Evolutionary conservation across 2,113 vertebrate genomes (phyloP).

Genomic region (Podiceps cristatus): DNA sequence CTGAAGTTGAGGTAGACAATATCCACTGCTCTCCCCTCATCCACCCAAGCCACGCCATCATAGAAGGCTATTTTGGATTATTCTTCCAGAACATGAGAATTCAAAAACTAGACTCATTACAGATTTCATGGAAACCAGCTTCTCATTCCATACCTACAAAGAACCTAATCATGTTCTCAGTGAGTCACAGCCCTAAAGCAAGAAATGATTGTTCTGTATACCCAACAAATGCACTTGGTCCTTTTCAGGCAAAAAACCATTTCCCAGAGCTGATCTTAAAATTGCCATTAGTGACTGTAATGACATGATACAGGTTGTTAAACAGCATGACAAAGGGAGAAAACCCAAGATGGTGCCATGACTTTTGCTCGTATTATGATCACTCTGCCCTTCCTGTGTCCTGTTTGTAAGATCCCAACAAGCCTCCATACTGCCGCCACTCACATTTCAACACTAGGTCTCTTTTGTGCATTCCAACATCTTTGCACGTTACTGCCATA

Average conservation of each 20-base stretch:
- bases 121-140: background rate
- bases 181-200: background rate
- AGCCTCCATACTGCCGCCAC: background rate
- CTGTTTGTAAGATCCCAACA: background rate
- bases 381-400: background rate
- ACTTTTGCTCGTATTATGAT: background rate
- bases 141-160: background rate
- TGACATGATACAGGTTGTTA: background rate
- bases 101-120: background rate
- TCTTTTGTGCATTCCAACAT: background rate
- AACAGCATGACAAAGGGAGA: background rate
- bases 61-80: background rate
- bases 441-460: background rate
- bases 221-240: background rate
- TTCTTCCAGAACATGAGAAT: background rate
- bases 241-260: background rate
- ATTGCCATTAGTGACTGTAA: background rate
- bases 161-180: background rate
- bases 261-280: background rate
- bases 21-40: too few species aligned
- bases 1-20: too few species aligned
- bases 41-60: too few species aligned
- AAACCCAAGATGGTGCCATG: background rate
- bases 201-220: accelerated
- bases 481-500: background rate